Base-by-base conservation (phyloP, 2,888 invertebrate genomes). In the Aelia acuminata region DNA sequence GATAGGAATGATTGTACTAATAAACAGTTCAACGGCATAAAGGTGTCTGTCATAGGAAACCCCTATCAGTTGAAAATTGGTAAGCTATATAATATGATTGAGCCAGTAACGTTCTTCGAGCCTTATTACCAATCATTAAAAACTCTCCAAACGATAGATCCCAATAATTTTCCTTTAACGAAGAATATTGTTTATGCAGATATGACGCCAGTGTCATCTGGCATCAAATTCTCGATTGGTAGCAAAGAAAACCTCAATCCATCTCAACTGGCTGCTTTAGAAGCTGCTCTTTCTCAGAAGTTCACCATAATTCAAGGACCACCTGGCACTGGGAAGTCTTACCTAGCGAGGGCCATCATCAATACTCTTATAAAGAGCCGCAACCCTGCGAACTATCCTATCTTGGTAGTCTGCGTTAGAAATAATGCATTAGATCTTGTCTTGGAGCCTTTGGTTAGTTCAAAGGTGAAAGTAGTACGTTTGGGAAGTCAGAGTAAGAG, bases 381-480 rank as follows among this genome's bases (percentile, higher is more conserved):
- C 1, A 90, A 93, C 20, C 93, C 93, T n/a, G 92, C 93, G 4
- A 96, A 96, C n/a, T 92, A 93, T 5, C 96, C 96, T 0, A 95
- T 97, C 92, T 92, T 97, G 13, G 93, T 97, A 0, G 94, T 97
- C 35, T 96, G 97, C 91, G 96, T 95, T 92, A 97, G 97, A 15
- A 97, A 97, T 93, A 96, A 97, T 91, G 97, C 97, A 11, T 92
- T 97, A 85, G 97, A 97, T 93, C 96, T 97, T 91, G 97, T 97
- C 91, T 92, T 97, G 57, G 95, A 96, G 91, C 96, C 95, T 13
- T 92, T 96, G 20, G 91, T 95, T 0, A 91, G 92, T 31, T 92
- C 94, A 2, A 95, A 95, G 0, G 91, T 93, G 0, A 93, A 93
- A 88, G 93, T 97, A 88, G 93, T 96, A 1, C 93, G 96, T 89